Evolutionary conservation across 64 coral and sea anemone species (phyloP), one percentile per base, ranked within the genome.

Genomic region (Montipora foliosa): DNA sequence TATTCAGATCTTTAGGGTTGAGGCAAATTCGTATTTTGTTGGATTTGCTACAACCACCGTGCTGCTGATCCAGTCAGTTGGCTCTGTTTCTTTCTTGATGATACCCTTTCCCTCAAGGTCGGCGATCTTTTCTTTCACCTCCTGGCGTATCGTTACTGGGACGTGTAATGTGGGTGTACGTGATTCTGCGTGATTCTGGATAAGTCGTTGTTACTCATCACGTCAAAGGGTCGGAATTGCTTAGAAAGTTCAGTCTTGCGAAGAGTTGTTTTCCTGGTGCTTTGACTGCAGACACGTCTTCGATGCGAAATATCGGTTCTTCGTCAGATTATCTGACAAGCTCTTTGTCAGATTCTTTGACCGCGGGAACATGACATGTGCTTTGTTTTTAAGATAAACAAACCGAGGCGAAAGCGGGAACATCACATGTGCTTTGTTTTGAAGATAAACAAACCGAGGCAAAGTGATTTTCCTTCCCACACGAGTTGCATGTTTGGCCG

Each of bases 1-100:
- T 82, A 16, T 87, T 93, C 0, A 93, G 75, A 77, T 92, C 90
- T 78, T 85, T 76, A 15, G 80, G 90, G 29, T 92, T 72, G 6
- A 86, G 49, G 67, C 78, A 91, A 19, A 91, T 91, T 78, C 46
- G 82, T 73, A 91, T 82, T 50, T 91, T 91, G 8, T 22, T 22
- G 37, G 78, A 19, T 92, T 92, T 45, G 90, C 80, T 1, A 59
- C 79, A 14, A 53, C 47, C 3, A 83, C 79, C 90, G 75, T 76
- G 49, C 90, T 83, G 49, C 90, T 75, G 11, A 75, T 83, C 79
- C 62, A 73, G 6, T 74, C 17, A 9, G 68, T 83, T 8, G 69
- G 69, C 17, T 82, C 25, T 4, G 81, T 84, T 52, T 76, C 79
- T 14, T 92, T 91, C 75, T 71, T 67, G 45, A 51, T 77, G 62